A percentile compares a stretch with the other conserved stretches of the same genome.
phyloP scores from a whole-genome alignment of 30 jellyfish, hydroid and myxozoan genomes.

The Chrysaora quinquecirrha region DNA sequence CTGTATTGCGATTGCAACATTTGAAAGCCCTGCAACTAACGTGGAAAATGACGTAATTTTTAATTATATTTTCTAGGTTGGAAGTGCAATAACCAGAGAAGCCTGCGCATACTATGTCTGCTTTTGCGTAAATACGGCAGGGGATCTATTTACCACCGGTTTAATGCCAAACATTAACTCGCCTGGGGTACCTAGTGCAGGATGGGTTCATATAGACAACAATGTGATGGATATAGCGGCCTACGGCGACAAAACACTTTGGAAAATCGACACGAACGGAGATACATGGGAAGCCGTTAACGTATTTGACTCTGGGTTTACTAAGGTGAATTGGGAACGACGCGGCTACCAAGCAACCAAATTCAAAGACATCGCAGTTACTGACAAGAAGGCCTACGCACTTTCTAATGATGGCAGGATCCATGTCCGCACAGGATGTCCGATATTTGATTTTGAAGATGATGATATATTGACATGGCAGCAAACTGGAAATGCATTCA shows the following conservation, averaged over 20 bases:
- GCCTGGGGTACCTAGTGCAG: not conserved
- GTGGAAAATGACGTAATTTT: too few species aligned
- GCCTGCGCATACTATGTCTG: slow-evolving; percentile 25
- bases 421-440: slow-evolving; percentile 13
- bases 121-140: not conserved
- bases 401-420: not conserved
- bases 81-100: not conserved
- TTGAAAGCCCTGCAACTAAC: too few species aligned
- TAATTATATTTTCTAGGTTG: too few species aligned
- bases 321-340: slow-evolving; percentile 36
- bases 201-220: not conserved
- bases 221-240: slow-evolving; percentile 33
- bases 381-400: slow-evolving; percentile 10
- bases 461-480: not conserved
- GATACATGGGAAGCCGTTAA: slow-evolving; percentile 36
- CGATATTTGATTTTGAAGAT: slow-evolving; percentile 14
- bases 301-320: slow-evolving; percentile 7
- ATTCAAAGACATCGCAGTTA: slow-evolving; percentile 46
- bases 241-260: slow-evolving; percentile 35
- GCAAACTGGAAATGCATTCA: slow-evolving; percentile 4
- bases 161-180: slow-evolving; percentile 13
- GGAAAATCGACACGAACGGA: slow-evolving; percentile 24
- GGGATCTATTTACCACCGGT: slow-evolving; percentile 21
- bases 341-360: slow-evolving; percentile 19
- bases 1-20: not conserved